Evolutionary conservation across 2,888 invertebrate species (phyloP).

Genomic region (Acleris literana): DNA sequence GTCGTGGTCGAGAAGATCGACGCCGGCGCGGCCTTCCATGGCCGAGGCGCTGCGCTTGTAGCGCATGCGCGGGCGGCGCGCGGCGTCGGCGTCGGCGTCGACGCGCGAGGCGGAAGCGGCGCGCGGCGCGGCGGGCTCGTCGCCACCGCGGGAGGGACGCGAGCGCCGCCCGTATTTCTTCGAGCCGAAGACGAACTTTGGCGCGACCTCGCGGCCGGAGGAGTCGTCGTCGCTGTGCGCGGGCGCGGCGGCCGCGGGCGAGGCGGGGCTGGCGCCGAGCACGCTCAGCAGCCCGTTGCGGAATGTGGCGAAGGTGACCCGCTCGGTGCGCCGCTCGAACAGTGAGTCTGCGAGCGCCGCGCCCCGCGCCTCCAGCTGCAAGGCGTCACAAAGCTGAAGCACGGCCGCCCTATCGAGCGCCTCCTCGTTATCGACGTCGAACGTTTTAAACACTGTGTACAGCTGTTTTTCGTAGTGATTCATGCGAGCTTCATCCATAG

Average conservation of each 20-base stretch:
- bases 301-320: slow-evolving; percentile 88
- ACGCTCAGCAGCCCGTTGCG: slow-evolving; percentile 89
- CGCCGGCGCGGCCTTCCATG: slow-evolving; percentile 41
- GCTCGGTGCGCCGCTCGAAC: slow-evolving; percentile 76
- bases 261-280: slow-evolving; percentile 77
- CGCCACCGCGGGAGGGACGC: slow-evolving; percentile 76
- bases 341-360: slow-evolving; percentile 85
- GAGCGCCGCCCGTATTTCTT: slow-evolving; percentile 91
- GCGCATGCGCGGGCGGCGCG: slow-evolving; percentile 25
- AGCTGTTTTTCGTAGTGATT: slow-evolving; percentile 93
- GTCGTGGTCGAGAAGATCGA: slow-evolving; percentile 59
- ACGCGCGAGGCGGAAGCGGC: slow-evolving; percentile 62
- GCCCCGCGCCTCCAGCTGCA: slow-evolving; percentile 90
- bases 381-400: slow-evolving; percentile 87
- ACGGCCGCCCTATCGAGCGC: slow-evolving; percentile 87
- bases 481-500: slow-evolving; percentile 72
- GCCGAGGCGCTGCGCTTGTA: slow-evolving; percentile 31
- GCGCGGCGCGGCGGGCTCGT: slow-evolving; percentile 46
- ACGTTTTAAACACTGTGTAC: slow-evolving; percentile 91
- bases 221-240: slow-evolving; percentile 78
- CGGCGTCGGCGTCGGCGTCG: slow-evolving; percentile 47
- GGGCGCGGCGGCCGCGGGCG: slow-evolving; percentile 46
- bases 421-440: slow-evolving; percentile 88
- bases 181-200: slow-evolving; percentile 88
- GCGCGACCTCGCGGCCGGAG: slow-evolving; percentile 88